phyloP scores from a whole-genome alignment of 2,888 invertebrate genomes.

The Phlogophora meticulosa region DNA sequence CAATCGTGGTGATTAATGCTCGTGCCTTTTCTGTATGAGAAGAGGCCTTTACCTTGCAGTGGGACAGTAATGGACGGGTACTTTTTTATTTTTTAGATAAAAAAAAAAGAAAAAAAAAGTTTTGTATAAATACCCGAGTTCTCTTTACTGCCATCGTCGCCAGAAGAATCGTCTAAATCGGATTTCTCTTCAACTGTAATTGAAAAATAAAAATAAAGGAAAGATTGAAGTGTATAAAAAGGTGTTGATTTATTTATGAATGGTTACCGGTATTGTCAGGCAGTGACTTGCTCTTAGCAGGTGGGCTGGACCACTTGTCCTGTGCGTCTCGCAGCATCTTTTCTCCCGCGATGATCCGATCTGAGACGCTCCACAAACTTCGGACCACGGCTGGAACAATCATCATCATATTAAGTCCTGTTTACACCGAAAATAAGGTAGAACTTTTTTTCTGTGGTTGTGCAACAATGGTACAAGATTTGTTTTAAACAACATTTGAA shows the following conservation, averaged over 20 bases:
- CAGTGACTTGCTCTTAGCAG: slow-evolving; percentile 69
- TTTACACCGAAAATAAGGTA: too few species aligned
- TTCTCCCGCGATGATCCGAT: slow-evolving; percentile 84
- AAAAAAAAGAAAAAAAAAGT: too few species aligned
- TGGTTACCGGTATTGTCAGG: slow-evolving; percentile 72
- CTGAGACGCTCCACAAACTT: slow-evolving; percentile 84
- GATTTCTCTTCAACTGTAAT: slow-evolving; percentile 83
- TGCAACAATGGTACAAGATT: too few species aligned
- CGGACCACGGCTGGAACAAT: slow-evolving; percentile 80
- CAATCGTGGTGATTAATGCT: too few species aligned
- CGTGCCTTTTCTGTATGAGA: too few species aligned
- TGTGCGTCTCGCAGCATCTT: slow-evolving; percentile 88
- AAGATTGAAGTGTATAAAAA: too few species aligned
- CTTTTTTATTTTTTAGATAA: too few species aligned
- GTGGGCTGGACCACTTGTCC: slow-evolving; percentile 82
- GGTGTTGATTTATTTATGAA: slow-evolving; percentile 2
- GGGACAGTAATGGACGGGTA: too few species aligned
- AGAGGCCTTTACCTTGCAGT: too few species aligned
- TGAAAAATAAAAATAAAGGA: slow-evolving; percentile 6
- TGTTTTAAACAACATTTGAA: too few species aligned
- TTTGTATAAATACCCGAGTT: slow-evolving; percentile 73
- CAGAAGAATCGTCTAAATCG: slow-evolving; percentile 80
- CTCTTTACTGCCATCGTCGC: slow-evolving; percentile 76
- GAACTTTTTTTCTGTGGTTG: too few species aligned
- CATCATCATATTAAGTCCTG: not conserved